A percentile compares a stretch with the other conserved stretches of the same genome.
These are phyloP conservation scores for Drosophila nannoptera DNA, from an alignment of 1,140 invertebrate species.

Conservation along the genomic window DNA sequence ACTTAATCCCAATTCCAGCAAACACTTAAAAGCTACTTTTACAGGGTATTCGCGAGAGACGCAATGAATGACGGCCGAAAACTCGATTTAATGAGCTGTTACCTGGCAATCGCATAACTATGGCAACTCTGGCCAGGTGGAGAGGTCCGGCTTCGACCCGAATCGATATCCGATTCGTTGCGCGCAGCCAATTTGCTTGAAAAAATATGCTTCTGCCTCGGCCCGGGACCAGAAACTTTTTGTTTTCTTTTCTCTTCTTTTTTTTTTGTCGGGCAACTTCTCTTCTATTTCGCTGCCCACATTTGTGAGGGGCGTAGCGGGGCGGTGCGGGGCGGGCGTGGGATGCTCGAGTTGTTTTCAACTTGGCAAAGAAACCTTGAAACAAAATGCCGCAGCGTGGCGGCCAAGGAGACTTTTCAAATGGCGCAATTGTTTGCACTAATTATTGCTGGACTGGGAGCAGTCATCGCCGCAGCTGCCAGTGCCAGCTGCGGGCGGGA, in stretches of 20 bases:
- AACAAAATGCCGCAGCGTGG: conserved; percentile 59
- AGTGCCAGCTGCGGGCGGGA: not conserved
- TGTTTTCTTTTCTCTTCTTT: not conserved
- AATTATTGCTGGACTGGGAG: conserved; percentile 57
- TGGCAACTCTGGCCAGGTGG: conserved; percentile 51
- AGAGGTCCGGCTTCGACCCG: not conserved
- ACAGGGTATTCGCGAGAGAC: not conserved
- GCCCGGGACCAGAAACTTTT: not conserved
- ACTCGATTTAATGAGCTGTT: conserved; percentile 55
- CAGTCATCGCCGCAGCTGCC: not conserved
- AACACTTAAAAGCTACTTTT: not conserved
- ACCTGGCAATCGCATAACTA: conserved; percentile 41
- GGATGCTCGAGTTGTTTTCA: not conserved
- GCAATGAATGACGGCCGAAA: not conserved
- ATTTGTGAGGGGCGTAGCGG: not conserved
- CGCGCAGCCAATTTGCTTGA: conserved; percentile 62
- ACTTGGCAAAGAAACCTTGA: conserved; percentile 44
- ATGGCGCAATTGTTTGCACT: conserved; percentile 75
- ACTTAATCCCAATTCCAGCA: too few relatives aligned
- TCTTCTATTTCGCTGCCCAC: not conserved
- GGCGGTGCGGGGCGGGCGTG: not conserved
- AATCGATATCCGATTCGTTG: conserved; percentile 60
- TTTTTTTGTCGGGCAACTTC: not conserved
- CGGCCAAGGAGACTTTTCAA: conserved; percentile 54
- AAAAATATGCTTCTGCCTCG: conserved; percentile 43